Percentiles rank a stretch among this genome's conserved stretches.
These are phyloP conservation scores for Melanogrammus aeglefinus DNA, from an alignment of 2,797 vertebrate species.

Conservation along the genomic window DNA sequence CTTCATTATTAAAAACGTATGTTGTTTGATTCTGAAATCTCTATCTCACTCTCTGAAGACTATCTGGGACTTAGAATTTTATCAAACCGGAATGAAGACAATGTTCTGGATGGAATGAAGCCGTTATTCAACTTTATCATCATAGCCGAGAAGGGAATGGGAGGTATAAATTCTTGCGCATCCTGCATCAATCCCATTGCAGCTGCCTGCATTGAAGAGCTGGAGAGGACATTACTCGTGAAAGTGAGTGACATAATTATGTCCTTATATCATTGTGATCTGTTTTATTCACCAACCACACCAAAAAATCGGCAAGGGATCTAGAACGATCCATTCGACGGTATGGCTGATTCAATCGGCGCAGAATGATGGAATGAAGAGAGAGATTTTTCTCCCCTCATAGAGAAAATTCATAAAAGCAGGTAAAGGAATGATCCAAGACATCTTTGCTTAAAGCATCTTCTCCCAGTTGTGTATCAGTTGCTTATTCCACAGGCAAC, in stretches of 20 bases:
- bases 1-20: constrained; percentile 73
- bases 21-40: constrained; percentile 66
- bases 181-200: constrained; percentile 75
- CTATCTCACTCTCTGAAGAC: constrained; percentile 72
- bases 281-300: constrained; percentile 67
- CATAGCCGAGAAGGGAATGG: constrained; percentile 54
- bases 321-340: constrained; percentile 62
- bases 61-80: constrained; percentile 66
- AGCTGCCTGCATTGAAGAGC: constrained; percentile 63
- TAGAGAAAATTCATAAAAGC: constrained; percentile 64
- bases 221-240: constrained; percentile 54
- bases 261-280: constrained; percentile 60
- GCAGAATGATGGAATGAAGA: constrained; percentile 65
- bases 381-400: constrained; percentile 74
- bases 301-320: constrained; percentile 58
- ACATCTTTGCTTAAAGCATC: constrained; percentile 69
- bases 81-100: constrained; percentile 42
- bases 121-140: constrained; percentile 72
- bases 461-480: too few species aligned
- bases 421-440: constrained; percentile 58
- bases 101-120: constrained; percentile 70
- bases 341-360: constrained; percentile 75
- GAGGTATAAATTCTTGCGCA: constrained; percentile 65
- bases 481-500: constrained; percentile 80
- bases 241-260: constrained; percentile 60